A percentile compares a stretch with the other conserved stretches of the same genome.
phyloP scores from a whole-genome alignment of 2,797 vertebrate genomes.

The Pantherophis vulpinus region DNA sequence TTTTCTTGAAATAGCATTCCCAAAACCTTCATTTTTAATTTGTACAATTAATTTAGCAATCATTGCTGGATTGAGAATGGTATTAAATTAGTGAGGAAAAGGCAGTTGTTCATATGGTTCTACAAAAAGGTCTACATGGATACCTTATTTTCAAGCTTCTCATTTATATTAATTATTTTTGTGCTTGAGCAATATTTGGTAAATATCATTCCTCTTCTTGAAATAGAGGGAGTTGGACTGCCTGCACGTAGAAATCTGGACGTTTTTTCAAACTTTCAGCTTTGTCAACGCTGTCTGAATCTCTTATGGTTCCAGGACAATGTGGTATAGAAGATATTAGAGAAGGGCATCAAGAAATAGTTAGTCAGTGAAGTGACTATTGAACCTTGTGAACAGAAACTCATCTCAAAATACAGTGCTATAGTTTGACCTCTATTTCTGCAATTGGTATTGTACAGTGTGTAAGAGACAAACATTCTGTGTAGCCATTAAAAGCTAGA shows the following conservation, averaged over 20 bases:
- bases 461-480: not conserved
- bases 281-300: constrained; percentile 2
- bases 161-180: not conserved
- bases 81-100: not conserved
- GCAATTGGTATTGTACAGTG: not conserved
- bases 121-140: not conserved
- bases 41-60: not conserved
- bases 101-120: not conserved
- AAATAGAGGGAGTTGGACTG: not conserved
- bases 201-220: not conserved
- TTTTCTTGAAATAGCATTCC: not conserved
- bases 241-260: not conserved
- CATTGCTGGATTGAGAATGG: not conserved
- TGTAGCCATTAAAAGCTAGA: not conserved
- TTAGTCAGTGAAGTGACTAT: not conserved
- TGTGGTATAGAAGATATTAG: not conserved
- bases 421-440: not conserved
- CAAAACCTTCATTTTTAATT: not conserved
- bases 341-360: not conserved
- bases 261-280: not conserved
- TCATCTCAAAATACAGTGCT: not conserved
- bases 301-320: not conserved
- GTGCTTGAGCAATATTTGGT: not conserved
- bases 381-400: constrained; percentile 16
- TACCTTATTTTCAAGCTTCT: not conserved